Evolutionary conservation across 2,113 vertebrate genomes (phyloP).

Genomic region (Cryptomyrus ogoouensis): DNA sequence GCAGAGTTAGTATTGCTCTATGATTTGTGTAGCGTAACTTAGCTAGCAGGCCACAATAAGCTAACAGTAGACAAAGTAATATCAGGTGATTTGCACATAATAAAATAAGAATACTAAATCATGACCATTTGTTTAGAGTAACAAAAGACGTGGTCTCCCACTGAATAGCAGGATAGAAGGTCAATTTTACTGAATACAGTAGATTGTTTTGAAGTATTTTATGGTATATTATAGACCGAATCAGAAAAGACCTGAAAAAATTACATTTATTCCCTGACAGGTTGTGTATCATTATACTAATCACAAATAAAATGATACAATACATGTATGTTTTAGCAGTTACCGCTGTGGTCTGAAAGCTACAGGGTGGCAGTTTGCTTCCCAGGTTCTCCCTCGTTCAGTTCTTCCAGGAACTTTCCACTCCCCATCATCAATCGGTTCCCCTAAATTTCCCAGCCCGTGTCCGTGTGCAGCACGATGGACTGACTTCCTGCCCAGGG

Average conservation of each 20-base stretch:
- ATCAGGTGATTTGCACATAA: background rate
- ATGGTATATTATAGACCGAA: background rate
- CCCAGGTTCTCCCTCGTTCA: background rate
- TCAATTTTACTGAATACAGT: background rate
- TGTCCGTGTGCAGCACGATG: background rate
- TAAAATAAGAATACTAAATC: background rate
- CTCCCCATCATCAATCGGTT: background rate
- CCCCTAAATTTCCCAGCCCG: background rate
- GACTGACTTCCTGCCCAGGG: background rate
- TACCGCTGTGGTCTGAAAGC: background rate
- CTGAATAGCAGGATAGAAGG: background rate
- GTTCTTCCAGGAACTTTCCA: background rate
- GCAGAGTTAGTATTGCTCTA: background rate
- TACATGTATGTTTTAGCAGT: background rate
- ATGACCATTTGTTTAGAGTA: background rate
- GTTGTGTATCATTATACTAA: background rate
- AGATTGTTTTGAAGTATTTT: background rate
- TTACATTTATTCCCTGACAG: background rate
- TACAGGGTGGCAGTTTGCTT: background rate
- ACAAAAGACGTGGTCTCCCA: background rate
- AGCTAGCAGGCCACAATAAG: background rate
- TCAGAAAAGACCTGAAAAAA: background rate
- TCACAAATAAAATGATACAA: background rate
- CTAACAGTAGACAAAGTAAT: background rate
- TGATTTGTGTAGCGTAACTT: background rate